Evolutionary conservation across 2,797 vertebrate genomes (phyloP).

Genomic region (Myotis myotis): DNA sequence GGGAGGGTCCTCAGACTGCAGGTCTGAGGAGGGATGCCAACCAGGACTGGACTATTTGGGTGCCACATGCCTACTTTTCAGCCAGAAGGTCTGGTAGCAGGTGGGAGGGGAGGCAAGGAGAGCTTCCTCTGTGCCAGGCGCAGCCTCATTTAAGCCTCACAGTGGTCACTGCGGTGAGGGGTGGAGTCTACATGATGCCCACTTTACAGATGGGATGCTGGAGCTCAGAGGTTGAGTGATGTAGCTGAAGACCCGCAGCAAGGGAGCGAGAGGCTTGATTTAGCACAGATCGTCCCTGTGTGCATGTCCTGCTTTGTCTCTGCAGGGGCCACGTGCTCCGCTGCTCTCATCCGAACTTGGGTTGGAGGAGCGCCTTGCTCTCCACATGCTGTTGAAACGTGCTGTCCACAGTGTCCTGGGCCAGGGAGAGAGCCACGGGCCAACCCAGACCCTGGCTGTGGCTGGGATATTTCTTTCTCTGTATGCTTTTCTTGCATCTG

Average conservation of each 20-base stretch:
- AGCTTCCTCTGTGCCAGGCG: neutral
- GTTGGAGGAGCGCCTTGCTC: neutral
- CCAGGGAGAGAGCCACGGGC: neutral
- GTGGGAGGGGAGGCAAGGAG: neutral
- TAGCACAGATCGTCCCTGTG: neutral
- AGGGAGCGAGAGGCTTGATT: neutral
- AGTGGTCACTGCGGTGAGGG: neutral
- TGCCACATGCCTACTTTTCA: neutral
- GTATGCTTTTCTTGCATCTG: neutral
- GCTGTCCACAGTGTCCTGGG: neutral
- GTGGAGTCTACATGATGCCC: neutral
- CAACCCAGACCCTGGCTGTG: neutral
- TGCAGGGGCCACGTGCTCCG: no score
- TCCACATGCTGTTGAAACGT: neutral
- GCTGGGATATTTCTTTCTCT: neutral
- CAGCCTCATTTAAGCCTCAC: neutral
- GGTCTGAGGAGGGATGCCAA: neutral
- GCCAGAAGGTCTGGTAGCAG: neutral
- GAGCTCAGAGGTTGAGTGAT: neutral
- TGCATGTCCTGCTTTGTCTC: neutral
- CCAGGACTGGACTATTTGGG: neutral
- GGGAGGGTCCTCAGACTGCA: rapidly evolving
- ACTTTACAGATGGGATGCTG: neutral
- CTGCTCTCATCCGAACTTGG: neutral
- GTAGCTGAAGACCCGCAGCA: neutral